Conservation (phyloP, 2,888 invertebrate genomes). For the Cheilosia soror region DNA sequence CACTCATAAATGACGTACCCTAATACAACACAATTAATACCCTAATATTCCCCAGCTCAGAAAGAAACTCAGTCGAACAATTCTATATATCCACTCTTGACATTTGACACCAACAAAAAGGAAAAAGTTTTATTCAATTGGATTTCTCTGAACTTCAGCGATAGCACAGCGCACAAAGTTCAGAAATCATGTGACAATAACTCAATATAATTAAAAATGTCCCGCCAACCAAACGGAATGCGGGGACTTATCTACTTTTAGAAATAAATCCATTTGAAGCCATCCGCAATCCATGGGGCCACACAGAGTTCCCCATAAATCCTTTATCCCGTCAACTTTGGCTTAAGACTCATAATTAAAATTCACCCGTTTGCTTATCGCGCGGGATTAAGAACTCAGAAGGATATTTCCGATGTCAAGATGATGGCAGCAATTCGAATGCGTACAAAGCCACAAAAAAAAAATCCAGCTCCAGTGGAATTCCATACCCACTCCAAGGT, state of each 20-base stretch:
- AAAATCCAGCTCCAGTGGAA: conserved; percentile 11
- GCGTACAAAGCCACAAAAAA: conserved; percentile 10
- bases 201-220: conserved; percentile 66
- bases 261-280: conserved; percentile 44
- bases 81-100: conserved; percentile 41
- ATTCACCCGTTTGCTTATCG: conserved; percentile 72
- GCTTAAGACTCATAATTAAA: conserved; percentile 71
- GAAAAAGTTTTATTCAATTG: conserved; percentile 64
- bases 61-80: conserved; percentile 26
- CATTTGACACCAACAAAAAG: conserved; percentile 49
- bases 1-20: conserved; percentile 24
- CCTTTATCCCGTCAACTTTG: conserved; percentile 59
- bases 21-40: conserved; percentile 56
- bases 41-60: conserved; percentile 35
- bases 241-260: conserved; percentile 28
- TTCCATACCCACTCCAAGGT: conserved; percentile 25
- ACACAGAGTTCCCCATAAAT: conserved; percentile 29
- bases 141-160: conserved; percentile 21
- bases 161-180: conserved; percentile 57
- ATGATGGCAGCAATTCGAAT: conserved; percentile 22
- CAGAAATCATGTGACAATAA: conserved; percentile 66
- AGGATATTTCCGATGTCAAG: conserved; percentile 63
- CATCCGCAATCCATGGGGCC: conserved; percentile 13
- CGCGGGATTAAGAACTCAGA: conserved; percentile 62
- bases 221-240: conserved; percentile 27